Conservation (phyloP, 1,140 invertebrate species). For the Caerostris extrusa region DNA sequence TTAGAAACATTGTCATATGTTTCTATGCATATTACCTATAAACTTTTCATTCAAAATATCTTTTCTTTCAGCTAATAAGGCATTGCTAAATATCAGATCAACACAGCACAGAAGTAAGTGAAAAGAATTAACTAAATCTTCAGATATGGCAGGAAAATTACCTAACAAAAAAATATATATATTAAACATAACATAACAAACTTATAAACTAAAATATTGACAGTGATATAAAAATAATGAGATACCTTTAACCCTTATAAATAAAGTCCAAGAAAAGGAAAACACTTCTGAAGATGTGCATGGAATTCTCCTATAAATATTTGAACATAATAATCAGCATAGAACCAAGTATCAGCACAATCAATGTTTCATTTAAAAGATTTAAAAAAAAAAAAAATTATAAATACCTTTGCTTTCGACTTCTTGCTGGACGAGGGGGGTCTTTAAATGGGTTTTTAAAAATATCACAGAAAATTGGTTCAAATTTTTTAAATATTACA, state of each 20-base stretch:
- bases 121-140: conserved; percentile 97
- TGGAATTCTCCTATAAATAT: conserved; percentile 83
- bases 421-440: conserved; percentile 85
- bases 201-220: not conserved
- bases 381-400: not conserved
- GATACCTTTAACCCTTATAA: conserved; percentile 92
- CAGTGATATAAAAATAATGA: conserved; percentile 43
- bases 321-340: not conserved
- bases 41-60: conserved; percentile 94
- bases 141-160: conserved; percentile 87
- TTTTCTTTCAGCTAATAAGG: conserved; percentile 88
- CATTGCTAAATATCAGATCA: conserved; percentile 94
- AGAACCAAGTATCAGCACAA: not conserved
- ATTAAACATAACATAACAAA: not conserved
- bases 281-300: conserved; percentile 91
- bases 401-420: conserved; percentile 87
- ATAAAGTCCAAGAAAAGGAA: conserved; percentile 96
- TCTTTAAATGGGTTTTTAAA: conserved; percentile 86
- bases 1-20: not conserved
- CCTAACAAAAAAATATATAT: conserved; percentile 79
- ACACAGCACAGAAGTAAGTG: conserved; percentile 94
- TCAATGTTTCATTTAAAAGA: not conserved
- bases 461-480: conserved; percentile 92
- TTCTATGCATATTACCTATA: conserved; percentile 84
- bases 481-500: conserved; percentile 96